Conservation (phyloP, 2,888 invertebrate genomes). For the Tipula unca region DNA sequence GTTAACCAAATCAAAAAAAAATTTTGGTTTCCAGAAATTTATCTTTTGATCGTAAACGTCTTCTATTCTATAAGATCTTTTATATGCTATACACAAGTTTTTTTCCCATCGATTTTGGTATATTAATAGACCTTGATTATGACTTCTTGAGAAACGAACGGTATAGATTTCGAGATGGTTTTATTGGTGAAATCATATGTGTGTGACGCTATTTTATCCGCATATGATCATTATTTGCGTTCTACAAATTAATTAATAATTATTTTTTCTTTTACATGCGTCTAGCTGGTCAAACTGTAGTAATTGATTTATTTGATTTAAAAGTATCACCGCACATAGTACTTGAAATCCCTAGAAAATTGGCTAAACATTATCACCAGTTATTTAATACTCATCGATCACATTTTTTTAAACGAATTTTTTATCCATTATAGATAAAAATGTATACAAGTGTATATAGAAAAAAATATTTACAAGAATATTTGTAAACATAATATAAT, state of each 20-base stretch:
- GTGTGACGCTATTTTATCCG: neutral
- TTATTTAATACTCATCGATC: neutral
- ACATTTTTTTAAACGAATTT: neutral
- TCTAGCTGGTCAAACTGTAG: too few species aligned
- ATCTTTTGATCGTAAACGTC: neutral
- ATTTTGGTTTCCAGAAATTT: neutral
- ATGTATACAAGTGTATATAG: neutral
- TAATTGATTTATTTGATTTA: neutral
- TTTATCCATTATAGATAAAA: neutral
- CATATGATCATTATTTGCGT: too few species aligned
- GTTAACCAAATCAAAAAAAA: neutral
- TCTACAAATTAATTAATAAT: too few species aligned
- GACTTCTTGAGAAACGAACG: neutral
- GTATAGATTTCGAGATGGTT: neutral
- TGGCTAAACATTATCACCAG: neutral
- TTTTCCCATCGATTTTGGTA: neutral
- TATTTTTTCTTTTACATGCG: too few species aligned
- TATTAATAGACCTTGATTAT: neutral
- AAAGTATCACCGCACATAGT: neutral
- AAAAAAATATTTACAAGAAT: neutral
- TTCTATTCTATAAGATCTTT: neutral
- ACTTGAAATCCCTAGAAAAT: neutral
- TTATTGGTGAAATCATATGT: neutral
- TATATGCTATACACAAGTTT: neutral
- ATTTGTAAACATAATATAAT: neutral